Evolutionary conservation across 2,797 vertebrate species (phyloP).

Genomic region (Trichosurus vulpecula): DNA sequence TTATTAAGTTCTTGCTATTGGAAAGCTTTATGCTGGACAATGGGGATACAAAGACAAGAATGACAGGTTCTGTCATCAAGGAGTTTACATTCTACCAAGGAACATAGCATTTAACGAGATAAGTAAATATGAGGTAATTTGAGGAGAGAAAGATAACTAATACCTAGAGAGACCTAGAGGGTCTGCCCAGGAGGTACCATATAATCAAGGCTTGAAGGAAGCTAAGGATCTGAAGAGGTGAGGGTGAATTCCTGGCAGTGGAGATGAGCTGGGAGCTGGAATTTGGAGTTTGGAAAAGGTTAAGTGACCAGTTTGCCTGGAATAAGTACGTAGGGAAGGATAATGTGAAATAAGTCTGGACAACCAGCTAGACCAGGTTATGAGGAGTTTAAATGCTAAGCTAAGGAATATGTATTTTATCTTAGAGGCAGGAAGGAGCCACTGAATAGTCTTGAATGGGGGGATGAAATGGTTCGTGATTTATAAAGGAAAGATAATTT

Average conservation of each 20-base stretch:
- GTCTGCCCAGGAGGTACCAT: neutral
- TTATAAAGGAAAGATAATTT: neutral
- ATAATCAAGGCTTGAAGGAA: neutral
- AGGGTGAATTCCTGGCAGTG: neutral
- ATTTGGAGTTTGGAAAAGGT: neutral
- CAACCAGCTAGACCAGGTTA: neutral
- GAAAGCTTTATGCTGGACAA: neutral
- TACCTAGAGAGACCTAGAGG: neutral
- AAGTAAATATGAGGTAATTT: neutral
- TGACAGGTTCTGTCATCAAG: neutral
- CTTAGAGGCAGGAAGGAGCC: neutral
- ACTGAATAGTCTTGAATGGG: neutral
- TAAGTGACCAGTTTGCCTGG: neutral
- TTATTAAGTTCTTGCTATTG: neutral
- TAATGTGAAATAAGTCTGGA: neutral
- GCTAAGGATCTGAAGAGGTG: neutral
- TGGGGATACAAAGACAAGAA: neutral
- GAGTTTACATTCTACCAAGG: neutral
- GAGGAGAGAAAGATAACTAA: neutral
- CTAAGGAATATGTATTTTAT: neutral
- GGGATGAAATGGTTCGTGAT: neutral
- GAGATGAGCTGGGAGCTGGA: neutral
- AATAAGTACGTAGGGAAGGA: neutral
- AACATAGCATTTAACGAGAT: neutral
- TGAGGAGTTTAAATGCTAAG: neutral